These are phyloP conservation scores for Colletes collaris DNA, from an alignment of 2,888 invertebrate genomes.

Conservation along the genomic window DNA sequence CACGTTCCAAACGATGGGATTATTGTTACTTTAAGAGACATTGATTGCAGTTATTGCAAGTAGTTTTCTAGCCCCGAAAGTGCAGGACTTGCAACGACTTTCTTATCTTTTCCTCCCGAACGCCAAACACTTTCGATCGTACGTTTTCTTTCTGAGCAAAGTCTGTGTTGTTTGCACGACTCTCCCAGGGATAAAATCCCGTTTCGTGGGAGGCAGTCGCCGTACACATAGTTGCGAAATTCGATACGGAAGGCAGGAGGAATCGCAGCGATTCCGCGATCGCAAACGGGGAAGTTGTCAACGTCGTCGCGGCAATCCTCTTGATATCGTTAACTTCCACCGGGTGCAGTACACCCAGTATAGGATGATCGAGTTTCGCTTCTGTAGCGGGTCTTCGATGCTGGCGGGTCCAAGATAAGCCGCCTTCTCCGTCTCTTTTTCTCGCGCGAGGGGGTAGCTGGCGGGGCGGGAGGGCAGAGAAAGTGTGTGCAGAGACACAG, in stretches of 20 bases:
- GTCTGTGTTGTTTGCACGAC: no score
- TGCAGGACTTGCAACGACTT: no score
- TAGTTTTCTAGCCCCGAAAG: no score
- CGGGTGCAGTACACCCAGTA: constrained; percentile 62
- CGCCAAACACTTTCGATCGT: no score
- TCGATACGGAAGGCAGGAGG: constrained; percentile 1
- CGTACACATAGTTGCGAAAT: constrained; percentile 8
- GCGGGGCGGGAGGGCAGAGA: constrained; percentile 37
- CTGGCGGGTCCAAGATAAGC: constrained; percentile 78
- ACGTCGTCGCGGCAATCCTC: not conserved
- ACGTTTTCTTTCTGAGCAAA: no score
- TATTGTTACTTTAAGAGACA: no score
- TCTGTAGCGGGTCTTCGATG: constrained; percentile 69
- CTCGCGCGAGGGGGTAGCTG: constrained; percentile 56
- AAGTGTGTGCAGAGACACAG: constrained; percentile 66
- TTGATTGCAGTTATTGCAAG: no score
- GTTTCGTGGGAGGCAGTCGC: constrained; percentile 13
- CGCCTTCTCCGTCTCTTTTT: constrained; percentile 71
- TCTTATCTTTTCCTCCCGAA: no score
- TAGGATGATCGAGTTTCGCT: constrained; percentile 69
- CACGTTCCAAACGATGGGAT: no score
- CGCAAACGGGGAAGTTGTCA: not conserved
- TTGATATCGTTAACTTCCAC: constrained; percentile 19
- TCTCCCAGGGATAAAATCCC: not conserved
- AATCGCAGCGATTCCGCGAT: not conserved